A percentile compares a stretch with the other conserved stretches of the same genome.
Evolutionary conservation across 2,888 invertebrate genomes (phyloP).

Genomic region (Nephrotoma flavescens): DNA sequence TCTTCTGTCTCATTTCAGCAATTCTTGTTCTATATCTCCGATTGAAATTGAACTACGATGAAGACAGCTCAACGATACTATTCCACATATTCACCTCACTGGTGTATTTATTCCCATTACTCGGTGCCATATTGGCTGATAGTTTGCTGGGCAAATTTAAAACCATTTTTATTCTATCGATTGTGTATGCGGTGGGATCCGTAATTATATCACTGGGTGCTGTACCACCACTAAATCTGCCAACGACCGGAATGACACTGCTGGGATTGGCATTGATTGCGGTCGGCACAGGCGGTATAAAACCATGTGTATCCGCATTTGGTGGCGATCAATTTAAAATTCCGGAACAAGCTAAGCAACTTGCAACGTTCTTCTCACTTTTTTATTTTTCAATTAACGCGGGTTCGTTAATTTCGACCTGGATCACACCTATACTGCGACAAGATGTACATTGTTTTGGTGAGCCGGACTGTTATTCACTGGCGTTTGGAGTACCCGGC

Average conservation of each 20-base stretch:
- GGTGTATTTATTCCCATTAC: slow-evolving; percentile 73
- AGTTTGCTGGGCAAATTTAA: slow-evolving; percentile 50
- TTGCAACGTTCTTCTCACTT: slow-evolving; percentile 73
- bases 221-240: slow-evolving; percentile 44
- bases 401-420: slow-evolving; percentile 72
- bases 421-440: slow-evolving; percentile 67
- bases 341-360: slow-evolving; percentile 56
- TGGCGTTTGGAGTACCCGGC: slow-evolving; percentile 75
- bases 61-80: slow-evolving; percentile 57
- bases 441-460: slow-evolving; percentile 56
- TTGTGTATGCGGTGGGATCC: slow-evolving; percentile 77
- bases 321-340: slow-evolving; percentile 78
- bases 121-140: slow-evolving; percentile 83
- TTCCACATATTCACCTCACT: slow-evolving; percentile 75
- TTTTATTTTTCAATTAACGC: slow-evolving; percentile 83
- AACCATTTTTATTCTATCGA: slow-evolving; percentile 76
- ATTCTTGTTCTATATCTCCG: slow-evolving; percentile 70
- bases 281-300: slow-evolving; percentile 78
- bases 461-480: slow-evolving; percentile 53
- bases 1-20: slow-evolving; percentile 39
- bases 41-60: slow-evolving; percentile 49
- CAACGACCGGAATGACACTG: slow-evolving; percentile 40
- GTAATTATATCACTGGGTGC: slow-evolving; percentile 57
- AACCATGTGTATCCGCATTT: slow-evolving; percentile 80
- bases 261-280: slow-evolving; percentile 55